Conservation (phyloP, 1,140 invertebrate species). For the Atta cephalotes region DNA sequence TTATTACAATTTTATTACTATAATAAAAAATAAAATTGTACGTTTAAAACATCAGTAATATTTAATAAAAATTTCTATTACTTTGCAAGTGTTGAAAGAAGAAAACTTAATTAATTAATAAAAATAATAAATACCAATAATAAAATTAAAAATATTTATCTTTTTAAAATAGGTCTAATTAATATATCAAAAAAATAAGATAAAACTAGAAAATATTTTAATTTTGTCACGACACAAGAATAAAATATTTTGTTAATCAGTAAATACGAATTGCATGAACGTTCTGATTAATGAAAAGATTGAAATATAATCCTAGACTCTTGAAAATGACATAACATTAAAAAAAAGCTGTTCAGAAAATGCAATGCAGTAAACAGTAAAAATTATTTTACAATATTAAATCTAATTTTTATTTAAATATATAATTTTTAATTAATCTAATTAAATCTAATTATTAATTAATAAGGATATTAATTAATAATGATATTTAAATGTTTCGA, state of each 20-base stretch:
- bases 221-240: not conserved
- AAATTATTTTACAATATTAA: no score
- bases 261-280: not conserved
- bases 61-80: not conserved
- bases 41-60: not conserved
- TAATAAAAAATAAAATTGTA: not conserved
- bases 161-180: not conserved
- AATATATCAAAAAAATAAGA: not conserved
- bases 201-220: not conserved
- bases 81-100: not conserved
- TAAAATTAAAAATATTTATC: not conserved
- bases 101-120: not conserved
- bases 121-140: not conserved
- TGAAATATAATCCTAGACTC: no score
- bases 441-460: no score
- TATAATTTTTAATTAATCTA: no score
- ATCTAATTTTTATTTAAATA: no score
- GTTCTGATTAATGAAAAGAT: no score
- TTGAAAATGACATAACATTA: no score
- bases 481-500: no score
- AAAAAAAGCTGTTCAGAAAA: no score
- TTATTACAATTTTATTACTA: not conserved
- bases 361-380: no score
- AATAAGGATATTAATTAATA: no score
- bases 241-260: not conserved